phyloP scores from a whole-genome alignment of 2,113 vertebrate species.

The Numida meleagris region DNA sequence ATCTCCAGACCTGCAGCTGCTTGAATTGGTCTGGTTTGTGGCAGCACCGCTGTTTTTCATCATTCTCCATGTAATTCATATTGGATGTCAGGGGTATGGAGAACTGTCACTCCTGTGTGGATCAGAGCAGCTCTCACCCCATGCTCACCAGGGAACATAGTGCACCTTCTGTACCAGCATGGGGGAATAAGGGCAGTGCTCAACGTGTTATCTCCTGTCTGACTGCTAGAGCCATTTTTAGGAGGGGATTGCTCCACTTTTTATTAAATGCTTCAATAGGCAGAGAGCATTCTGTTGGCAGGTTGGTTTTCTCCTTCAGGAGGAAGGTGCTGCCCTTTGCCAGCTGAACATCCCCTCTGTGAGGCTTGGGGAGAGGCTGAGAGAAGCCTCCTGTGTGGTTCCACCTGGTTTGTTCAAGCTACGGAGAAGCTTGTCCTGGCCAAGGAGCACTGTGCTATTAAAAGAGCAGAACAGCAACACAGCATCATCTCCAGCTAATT shows the following conservation, averaged over 20 bases:
- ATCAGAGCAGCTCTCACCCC: neutral
- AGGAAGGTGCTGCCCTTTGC: neutral
- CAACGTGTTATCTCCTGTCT: neutral
- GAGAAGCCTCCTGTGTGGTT: rapidly evolving
- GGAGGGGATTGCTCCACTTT: neutral
- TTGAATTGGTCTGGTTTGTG: conserved; percentile 20
- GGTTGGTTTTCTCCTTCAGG: neutral
- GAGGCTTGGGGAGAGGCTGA: neutral
- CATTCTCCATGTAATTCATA: neutral
- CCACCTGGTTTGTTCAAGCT: neutral
- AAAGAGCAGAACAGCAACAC: conserved; percentile 24
- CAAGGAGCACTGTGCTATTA: neutral
- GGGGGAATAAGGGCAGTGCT: neutral
- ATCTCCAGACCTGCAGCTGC: neutral
- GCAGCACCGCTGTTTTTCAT: neutral
- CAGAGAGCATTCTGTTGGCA: neutral
- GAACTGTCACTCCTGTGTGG: neutral
- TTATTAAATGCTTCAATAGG: neutral
- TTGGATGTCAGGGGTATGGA: neutral
- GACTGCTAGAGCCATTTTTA: neutral
- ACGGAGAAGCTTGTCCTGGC: neutral
- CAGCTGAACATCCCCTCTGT: neutral
- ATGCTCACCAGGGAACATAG: neutral
- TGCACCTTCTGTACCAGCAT: neutral
- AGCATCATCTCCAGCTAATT: conserved; percentile 36